Conservation (phyloP, 2,888 invertebrate species). For the Bhutanitis thaidina region DNA sequence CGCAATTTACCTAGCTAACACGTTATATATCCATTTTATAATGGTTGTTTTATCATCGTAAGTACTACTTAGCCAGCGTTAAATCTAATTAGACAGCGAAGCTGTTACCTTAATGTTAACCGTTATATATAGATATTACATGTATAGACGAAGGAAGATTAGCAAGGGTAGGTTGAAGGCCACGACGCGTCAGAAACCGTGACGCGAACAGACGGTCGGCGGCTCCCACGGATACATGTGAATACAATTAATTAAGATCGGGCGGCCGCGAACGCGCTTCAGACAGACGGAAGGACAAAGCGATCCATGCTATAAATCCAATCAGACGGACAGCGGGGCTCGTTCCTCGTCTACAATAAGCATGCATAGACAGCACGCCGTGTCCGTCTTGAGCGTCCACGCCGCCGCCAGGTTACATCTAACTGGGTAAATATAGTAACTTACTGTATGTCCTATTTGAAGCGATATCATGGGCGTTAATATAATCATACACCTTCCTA, state of each 20-base stretch:
- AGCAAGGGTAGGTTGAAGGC: conserved; percentile 60
- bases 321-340: background rate
- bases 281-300: background rate
- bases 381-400: background rate
- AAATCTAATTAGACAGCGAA: conserved; percentile 42
- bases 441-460: conserved; percentile 1
- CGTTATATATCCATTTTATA: conserved; percentile 46
- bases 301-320: background rate
- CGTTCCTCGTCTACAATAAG: background rate
- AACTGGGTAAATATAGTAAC: background rate
- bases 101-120: conserved; percentile 37
- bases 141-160: conserved; percentile 56
- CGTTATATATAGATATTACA: conserved; percentile 37
- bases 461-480: conserved; percentile 34
- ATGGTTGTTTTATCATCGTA: conserved; percentile 35
- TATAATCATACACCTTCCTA: conserved; percentile 41
- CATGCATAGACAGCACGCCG: background rate
- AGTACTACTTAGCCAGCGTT: conserved; percentile 33
- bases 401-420: conserved; percentile 28
- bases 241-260: background rate
- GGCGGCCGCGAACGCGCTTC: background rate
- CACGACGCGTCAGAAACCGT: conserved; percentile 37
- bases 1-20: conserved; percentile 66
- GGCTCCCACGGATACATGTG: conserved; percentile 20
- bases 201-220: conserved; percentile 20